Evolutionary conservation across 1,140 invertebrate species (phyloP), one percentile per base, ranked within the genome.

Genomic region (Hetaerina americana): DNA sequence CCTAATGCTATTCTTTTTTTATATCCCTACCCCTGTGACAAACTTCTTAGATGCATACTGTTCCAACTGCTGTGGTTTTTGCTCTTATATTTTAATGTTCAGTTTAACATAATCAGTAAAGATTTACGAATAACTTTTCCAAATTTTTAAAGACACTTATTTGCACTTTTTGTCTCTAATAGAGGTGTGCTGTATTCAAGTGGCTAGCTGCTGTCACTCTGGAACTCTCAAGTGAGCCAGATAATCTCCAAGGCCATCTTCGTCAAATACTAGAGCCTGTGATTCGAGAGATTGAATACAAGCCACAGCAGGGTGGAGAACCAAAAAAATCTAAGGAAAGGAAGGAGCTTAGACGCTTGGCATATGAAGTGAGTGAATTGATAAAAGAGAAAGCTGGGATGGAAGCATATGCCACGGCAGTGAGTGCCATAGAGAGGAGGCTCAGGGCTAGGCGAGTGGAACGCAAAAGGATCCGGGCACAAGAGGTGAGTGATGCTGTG

Each of bases 161-260:
- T n/a, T n/a, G n/a, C n/a, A n/a, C n/a, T n/a, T n/a, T n/a, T n/a
- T n/a, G n/a, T n/a, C n/a, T n/a, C n/a, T n/a, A n/a, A n/a, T n/a
- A 91, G 89, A 82, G 90, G 73, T 84, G 80, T 18, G 83, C 85
- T 71, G 82, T 89, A 22, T 92, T 92, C 72, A 89, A 90, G 74
- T 92, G 88, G 80, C 85, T 90, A n/a, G 90, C 87, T 28, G 89
- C 87, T 0, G 74, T 92, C 12, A 77, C 84, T 24, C 78, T 86
- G 5, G 83, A 86, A 57, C 78, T 91, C 12, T 57, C 40, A 57
- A 57, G 40, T 57, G 84, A 84, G 5, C 73, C 84, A 26, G 82
- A 86, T 0, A 78, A 80, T 31, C 74, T 92, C 5, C 76, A 81
- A 0, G 77, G 81, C 1, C 76, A 89, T 68, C 76, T 89, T 18